Conservation (phyloP, 2,888 invertebrate species). For the Drosophila paucipuncta region DNA sequence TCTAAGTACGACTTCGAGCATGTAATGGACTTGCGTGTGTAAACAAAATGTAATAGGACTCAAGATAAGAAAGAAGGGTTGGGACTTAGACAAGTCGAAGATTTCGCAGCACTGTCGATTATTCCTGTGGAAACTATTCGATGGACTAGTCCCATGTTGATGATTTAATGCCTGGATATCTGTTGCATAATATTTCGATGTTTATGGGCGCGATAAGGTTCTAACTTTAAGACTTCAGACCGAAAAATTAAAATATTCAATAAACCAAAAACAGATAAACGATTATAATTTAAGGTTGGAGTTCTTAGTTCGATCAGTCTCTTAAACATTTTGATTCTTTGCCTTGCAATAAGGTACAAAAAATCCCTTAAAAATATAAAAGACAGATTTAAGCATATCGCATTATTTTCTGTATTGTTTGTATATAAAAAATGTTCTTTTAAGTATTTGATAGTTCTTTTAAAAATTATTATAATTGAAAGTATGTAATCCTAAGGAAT, state of each 20-base stretch:
- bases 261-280: fast-evolving
- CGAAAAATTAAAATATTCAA: background rate
- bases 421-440: background rate
- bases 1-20: background rate
- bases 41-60: slow-evolving; percentile 1
- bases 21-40: slow-evolving; percentile 36
- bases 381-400: fast-evolving
- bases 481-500: background rate
- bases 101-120: background rate
- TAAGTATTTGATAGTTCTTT: background rate
- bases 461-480: background rate
- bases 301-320: background rate
- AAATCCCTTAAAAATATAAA: background rate
- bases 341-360: fast-evolving
- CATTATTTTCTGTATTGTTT: background rate
- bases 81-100: background rate
- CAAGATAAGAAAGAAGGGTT: background rate
- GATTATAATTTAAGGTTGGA: background rate
- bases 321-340: background rate
- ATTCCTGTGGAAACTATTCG: background rate
- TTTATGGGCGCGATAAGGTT: background rate
- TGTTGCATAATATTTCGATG: background rate
- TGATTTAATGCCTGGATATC: background rate
- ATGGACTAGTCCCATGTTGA: background rate
- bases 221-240: background rate